Conservation (phyloP, 2,888 invertebrate genomes). For the Dinocampus coccinellae region DNA sequence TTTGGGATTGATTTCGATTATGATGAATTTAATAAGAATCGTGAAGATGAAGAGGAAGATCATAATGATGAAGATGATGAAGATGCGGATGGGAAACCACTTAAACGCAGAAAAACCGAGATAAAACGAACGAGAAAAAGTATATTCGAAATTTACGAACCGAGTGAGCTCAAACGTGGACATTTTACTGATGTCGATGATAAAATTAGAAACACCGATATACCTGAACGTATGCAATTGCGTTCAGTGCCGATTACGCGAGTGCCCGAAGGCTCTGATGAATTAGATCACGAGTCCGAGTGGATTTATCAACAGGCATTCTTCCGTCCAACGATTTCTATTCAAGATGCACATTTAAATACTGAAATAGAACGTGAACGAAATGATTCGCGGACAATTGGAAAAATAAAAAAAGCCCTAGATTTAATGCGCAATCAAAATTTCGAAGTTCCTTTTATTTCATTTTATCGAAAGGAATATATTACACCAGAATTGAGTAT, state of each 20-base stretch:
- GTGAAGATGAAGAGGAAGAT: conserved; percentile 85
- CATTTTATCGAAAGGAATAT: conserved; percentile 96
- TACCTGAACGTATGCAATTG: conserved; percentile 89
- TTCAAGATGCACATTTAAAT: conserved; percentile 74
- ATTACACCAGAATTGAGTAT: conserved; percentile 92
- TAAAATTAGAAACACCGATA: conserved; percentile 88
- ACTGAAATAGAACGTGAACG: conserved; percentile 70
- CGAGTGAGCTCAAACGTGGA: conserved; percentile 94
- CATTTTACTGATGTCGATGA: conserved; percentile 95
- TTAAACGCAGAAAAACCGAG: conserved; percentile 81
- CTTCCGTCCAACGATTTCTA: conserved; percentile 82
- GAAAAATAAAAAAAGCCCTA: conserved; percentile 90
- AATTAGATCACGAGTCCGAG: conserved; percentile 91
- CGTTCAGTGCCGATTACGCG: conserved; percentile 87
- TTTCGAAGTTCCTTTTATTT: conserved; percentile 96
- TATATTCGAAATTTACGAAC: conserved; percentile 96
- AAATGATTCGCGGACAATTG: conserved; percentile 78
- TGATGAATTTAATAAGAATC: conserved; percentile 89
- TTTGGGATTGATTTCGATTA: conserved; percentile 99
- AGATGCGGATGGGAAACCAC: conserved; percentile 73
- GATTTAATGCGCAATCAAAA: conserved; percentile 95
- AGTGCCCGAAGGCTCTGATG: conserved; percentile 83
- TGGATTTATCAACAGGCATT: conserved; percentile 97
- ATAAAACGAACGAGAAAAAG: conserved; percentile 85
- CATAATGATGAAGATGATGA: conserved; percentile 84